phyloP scores from a whole-genome alignment of 2,797 vertebrate species.

The Cryptoprocta ferox region DNA sequence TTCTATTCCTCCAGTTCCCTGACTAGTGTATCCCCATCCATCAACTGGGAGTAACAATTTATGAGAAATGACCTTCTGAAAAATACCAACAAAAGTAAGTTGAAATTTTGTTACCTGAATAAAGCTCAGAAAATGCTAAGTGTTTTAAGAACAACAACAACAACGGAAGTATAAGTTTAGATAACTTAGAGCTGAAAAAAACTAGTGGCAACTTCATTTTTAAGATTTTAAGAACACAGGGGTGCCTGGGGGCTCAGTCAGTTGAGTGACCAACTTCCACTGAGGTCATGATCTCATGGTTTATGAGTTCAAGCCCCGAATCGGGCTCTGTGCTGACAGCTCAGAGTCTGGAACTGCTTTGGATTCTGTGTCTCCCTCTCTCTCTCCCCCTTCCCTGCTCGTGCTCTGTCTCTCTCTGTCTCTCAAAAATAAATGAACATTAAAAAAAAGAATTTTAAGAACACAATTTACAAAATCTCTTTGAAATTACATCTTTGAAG shows the following conservation, averaged over 20 bases:
- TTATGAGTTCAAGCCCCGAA: too few relatives aligned
- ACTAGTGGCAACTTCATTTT: background rate
- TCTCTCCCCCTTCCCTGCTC: too few relatives aligned
- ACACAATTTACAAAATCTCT: constrained; percentile 25
- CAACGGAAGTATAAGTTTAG: background rate
- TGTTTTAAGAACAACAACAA: constrained; percentile 21
- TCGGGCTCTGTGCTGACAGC: too few relatives aligned
- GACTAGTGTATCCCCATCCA: background rate
- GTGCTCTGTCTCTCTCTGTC: too few relatives aligned
- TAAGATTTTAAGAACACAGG: background rate
- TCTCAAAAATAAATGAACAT: too few relatives aligned
- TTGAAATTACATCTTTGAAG: constrained; percentile 40
- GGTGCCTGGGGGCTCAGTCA: too few relatives aligned
- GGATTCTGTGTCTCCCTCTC: too few relatives aligned
- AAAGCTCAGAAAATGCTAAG: background rate
- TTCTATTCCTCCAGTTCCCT: background rate
- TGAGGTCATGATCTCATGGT: too few relatives aligned
- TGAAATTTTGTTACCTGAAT: background rate
- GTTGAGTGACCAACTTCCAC: too few relatives aligned
- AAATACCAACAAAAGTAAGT: background rate
- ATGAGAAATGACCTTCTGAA: background rate
- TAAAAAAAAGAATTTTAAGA: background rate
- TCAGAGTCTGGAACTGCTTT: too few relatives aligned
- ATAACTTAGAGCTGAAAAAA: background rate
- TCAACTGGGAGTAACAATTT: background rate